Evolutionary conservation across 2,797 vertebrate genomes (phyloP), one percentile per base, ranked within the genome.

Genomic region (Pristis pectinata): DNA sequence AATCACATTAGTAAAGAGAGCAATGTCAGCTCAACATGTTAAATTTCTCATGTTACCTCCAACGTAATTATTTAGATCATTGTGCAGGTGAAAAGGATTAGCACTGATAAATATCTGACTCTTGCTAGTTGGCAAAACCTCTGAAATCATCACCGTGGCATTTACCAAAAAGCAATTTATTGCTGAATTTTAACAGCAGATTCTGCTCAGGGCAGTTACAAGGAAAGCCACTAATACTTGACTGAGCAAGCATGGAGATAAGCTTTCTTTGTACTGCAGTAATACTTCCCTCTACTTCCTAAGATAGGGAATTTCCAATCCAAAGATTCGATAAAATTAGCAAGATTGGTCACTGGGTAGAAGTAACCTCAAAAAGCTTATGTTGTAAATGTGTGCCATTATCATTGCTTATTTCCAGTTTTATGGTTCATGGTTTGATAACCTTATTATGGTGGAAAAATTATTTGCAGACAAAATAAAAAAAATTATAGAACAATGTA

Each of bases 1-100:
- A 95, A 95, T 97, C 96, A 97, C 94, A 53, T 94, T 95, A 95
- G 94, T 19, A n/a, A 87, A 94, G 17, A 95, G 37, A 94, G 94
- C 59, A 85, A 94, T 3, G 11, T 83, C 93, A 95, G 95, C 95
- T 87, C 95, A 94, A 95, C 8, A 0, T 91, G 91, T 83, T 53
- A 93, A 9, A 19, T 74, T 94, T 95, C 89, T 95, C 87, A 44
- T 95, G 67, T 96, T 95, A 95, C 7, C 56, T 95, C 67, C 37
- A 0, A 0, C 37, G 77, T 59, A 77, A 95, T 95, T 95, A 91
- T 41, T 95, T 95, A 95, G 95, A 94, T 95, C 95, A 94, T 53
- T 17, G 22, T 95, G 53, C 85, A 95, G 94, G 91, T 95, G 95
- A 96, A 95, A 95, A 80, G 95, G 13, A 19, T 96, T 95, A 56